Evolutionary conservation across 1,140 invertebrate genomes (phyloP).

Genomic region (Trissolcus basalis): DNA sequence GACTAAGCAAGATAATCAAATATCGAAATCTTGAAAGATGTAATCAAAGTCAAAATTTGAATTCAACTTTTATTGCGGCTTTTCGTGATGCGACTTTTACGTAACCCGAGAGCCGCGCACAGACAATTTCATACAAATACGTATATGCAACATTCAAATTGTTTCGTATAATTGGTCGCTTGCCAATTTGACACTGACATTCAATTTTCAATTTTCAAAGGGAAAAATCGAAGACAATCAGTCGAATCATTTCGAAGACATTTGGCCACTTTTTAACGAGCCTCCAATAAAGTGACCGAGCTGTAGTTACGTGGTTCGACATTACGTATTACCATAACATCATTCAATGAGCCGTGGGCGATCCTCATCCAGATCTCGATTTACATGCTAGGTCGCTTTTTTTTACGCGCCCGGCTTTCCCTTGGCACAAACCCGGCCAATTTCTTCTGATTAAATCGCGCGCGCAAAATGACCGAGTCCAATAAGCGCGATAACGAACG

Average conservation of each 20-base stretch:
- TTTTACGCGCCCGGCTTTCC: constrained; percentile 24
- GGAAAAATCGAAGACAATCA: neutral
- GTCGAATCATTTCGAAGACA: constrained; percentile 8
- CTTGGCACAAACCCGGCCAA: constrained; percentile 47
- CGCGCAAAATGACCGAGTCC: constrained; percentile 16
- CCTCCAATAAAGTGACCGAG: constrained; percentile 18
- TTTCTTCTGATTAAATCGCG: constrained; percentile 58
- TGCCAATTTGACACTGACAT: neutral
- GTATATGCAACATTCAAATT: too few relatives aligned
- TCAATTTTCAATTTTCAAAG: too few relatives aligned
- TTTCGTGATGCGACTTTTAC: neutral
- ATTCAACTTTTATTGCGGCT: neutral
- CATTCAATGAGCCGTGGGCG: constrained; percentile 58
- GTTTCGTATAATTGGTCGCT: too few relatives aligned
- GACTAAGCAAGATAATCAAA: neutral
- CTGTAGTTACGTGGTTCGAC: constrained; percentile 29
- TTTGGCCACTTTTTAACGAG: constrained; percentile 41
- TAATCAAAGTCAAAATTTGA: neutral
- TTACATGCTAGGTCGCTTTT: constrained; percentile 64
- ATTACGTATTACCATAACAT: constrained; percentile 63
- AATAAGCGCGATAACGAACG: constrained; percentile 1
- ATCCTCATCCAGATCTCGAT: constrained; percentile 43
- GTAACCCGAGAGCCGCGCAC: too few relatives aligned
- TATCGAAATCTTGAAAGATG: constrained; percentile 1
- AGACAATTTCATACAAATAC: too few relatives aligned